Conservation (phyloP, 2,113 vertebrate genomes). For the Tautogolabrus adspersus region DNA sequence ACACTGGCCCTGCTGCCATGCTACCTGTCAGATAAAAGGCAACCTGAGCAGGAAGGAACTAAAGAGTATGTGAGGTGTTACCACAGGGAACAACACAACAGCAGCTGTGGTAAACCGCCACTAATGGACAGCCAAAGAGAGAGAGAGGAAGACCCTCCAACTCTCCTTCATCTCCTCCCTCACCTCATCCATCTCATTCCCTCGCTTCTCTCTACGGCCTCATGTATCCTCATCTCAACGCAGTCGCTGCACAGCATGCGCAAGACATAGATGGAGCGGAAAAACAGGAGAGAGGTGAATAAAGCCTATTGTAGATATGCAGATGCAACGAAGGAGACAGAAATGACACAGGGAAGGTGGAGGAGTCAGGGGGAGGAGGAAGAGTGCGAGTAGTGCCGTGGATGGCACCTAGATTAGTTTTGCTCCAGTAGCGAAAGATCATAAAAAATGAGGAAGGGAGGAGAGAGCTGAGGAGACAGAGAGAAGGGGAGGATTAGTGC, state of each 20-base stretch:
- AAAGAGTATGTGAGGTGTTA: constrained; percentile 63
- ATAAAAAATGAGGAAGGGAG: constrained; percentile 82
- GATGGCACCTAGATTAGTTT: constrained; percentile 85
- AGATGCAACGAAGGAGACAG: constrained; percentile 52
- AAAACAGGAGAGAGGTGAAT: constrained; percentile 12
- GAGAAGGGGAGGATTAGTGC: constrained; percentile 85
- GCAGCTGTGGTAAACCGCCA: constrained; percentile 74
- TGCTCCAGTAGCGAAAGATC: constrained; percentile 86
- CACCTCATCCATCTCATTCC: constrained; percentile 66
- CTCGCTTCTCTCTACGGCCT: constrained; percentile 55
- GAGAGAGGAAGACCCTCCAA: constrained; percentile 54
- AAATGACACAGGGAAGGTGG: constrained; percentile 34
- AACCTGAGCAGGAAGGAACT: constrained; percentile 72
- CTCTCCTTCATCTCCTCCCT: constrained; percentile 64
- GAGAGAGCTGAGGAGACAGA: constrained; percentile 80
- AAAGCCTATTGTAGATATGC: constrained; percentile 29
- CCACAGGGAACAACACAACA: constrained; percentile 75
- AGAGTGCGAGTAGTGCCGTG: constrained; percentile 65
- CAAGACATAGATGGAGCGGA: constrained; percentile 51
- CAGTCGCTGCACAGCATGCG: constrained; percentile 48
- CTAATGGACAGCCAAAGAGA: constrained; percentile 63
- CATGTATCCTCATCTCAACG: constrained; percentile 53
- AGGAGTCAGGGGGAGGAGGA: constrained; percentile 13
- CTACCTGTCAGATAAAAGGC: constrained; percentile 80
- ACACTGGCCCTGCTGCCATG: constrained; percentile 53